Evolutionary conservation across 2,888 invertebrate species (phyloP).

Genomic region (Ormyrus nitidulus): DNA sequence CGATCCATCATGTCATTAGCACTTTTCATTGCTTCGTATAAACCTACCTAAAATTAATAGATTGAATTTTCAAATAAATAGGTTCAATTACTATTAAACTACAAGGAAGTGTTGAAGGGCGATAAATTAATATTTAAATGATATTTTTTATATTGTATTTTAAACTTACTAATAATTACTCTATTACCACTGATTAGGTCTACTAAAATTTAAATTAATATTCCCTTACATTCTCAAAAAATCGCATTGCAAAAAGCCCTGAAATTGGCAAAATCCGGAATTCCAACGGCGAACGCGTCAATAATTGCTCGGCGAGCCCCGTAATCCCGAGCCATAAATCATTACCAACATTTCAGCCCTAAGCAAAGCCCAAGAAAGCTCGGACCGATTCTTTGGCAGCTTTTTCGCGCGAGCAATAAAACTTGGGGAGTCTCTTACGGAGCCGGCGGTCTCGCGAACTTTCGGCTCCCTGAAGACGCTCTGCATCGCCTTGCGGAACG

Average conservation of each 20-base stretch:
- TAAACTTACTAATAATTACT: no score
- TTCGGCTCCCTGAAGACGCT: conserved; percentile 80
- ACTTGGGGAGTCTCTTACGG: conserved; percentile 67
- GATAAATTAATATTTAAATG: background rate
- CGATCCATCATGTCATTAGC: conserved; percentile 84
- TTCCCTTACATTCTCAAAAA: no score
- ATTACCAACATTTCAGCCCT: background rate
- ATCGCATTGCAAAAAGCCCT: no score
- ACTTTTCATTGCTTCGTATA: conserved; percentile 83
- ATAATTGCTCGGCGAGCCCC: no score
- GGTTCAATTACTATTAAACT: no score
- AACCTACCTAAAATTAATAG: conserved; percentile 74
- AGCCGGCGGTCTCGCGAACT: conserved; percentile 82
- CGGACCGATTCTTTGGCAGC: background rate
- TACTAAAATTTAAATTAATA: no score
- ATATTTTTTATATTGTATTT: background rate
- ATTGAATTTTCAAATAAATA: background rate
- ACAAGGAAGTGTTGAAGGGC: no score
- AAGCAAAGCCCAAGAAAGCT: background rate
- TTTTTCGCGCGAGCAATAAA: background rate
- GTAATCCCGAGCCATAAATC: no score
- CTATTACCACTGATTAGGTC: no score
- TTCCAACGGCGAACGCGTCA: no score
- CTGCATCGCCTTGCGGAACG: conserved; percentile 82
- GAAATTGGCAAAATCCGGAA: no score